Conservation (phyloP, 2,113 vertebrate genomes). For the Amazona guildingii region DNA sequence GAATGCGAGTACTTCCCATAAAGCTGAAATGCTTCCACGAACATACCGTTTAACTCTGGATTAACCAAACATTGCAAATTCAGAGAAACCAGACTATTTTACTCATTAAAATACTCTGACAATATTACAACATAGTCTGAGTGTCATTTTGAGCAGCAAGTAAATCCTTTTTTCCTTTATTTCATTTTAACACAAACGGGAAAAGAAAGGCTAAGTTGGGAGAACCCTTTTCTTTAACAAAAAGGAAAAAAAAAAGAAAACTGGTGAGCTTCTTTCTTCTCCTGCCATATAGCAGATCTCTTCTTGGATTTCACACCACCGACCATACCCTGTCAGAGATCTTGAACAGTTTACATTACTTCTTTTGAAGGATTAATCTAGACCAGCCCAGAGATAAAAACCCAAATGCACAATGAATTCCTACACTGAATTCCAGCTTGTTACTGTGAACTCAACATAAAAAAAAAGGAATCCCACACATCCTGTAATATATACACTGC, state of each 20-base stretch:
- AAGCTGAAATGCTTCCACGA: neutral
- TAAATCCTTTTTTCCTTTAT: neutral
- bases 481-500: slow-evolving; percentile 13
- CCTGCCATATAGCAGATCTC: slow-evolving; percentile 40
- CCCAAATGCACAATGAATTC: slow-evolving; percentile 50
- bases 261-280: slow-evolving; percentile 46
- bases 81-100: neutral
- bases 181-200: neutral
- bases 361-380: slow-evolving; percentile 56
- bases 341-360: slow-evolving; percentile 36
- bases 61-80: neutral
- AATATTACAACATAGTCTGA: neutral
- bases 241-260: neutral
- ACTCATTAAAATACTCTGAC: neutral
- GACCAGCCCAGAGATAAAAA: slow-evolving; percentile 25
- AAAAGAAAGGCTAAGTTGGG: neutral
- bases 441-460: slow-evolving; percentile 12
- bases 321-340: slow-evolving; percentile 28
- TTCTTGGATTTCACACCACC: slow-evolving; percentile 46
- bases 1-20: neutral
- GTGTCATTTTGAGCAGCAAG: neutral
- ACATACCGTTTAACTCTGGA: neutral
- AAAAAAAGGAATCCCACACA: slow-evolving; percentile 27
- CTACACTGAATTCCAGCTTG: slow-evolving; percentile 49
- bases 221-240: neutral